Base-by-base conservation (phyloP, 1,140 invertebrate genomes). In the Myzus persicae region DNA sequence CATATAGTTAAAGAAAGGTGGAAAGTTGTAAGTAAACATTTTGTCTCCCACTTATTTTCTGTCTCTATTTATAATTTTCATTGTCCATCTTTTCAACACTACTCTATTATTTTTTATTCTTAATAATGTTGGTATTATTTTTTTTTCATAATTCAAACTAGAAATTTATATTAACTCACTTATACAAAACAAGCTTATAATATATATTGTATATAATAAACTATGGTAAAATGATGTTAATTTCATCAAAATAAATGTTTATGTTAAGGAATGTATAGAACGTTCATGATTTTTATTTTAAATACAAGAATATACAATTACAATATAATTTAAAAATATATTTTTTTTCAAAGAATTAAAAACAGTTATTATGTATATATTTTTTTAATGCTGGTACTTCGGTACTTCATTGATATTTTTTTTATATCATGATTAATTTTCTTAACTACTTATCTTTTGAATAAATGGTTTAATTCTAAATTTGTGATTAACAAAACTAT, bases 1-100 rank as follows among this genome's bases (percentile, higher is more conserved):
- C 98, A 99, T 96, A 97, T 99, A 84, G 98, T 99, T 94, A 99
- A 99, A 95, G 99, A 99, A 95, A 95, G 99, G 95, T 99, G 99
- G 98, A 99, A 99, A 98, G 98, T 99, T 95, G 97, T 97, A 95
- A 96, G 94, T 94, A 94, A 76, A 82, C n/a, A 93, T 67, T 93
- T 92, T 40, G 84, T 87, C 59, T 76, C 59, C 59, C 59, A 76
- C 59, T 76, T 76, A 76, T 9, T 36, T 46, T 20, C 38, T 38
- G 38, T 93, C 42, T 94, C 31, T 85, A 48, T 81, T 93, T 93
- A 85, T 54, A 46, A 46, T 91, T 24, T 82, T 20, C 36, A 82
- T 87, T 59, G 51, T 90, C 26, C 90, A n/a, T 88, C 42, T 67
- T 89, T n/a, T 89, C 46, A 51, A 51, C 36, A 54, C 36, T 24